Evolutionary conservation across 2,888 invertebrate genomes (phyloP).

Genomic region (Octodonta nipae): DNA sequence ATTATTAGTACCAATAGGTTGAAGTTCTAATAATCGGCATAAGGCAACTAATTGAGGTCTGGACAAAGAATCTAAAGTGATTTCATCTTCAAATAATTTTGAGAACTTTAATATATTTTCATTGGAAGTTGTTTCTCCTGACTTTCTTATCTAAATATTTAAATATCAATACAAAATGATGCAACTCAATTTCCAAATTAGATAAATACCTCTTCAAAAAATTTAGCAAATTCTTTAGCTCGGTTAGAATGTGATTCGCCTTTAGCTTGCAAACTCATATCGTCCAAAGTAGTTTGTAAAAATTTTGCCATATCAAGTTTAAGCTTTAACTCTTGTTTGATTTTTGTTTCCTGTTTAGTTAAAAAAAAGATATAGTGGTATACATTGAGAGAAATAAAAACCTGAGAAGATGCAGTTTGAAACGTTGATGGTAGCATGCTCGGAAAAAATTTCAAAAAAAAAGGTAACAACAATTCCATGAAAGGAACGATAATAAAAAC

Average conservation of each 20-base stretch:
- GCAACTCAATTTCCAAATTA: too few relatives aligned
- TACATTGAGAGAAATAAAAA: too few relatives aligned
- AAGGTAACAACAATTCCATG: constrained; percentile 85
- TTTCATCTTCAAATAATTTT: constrained; percentile 94
- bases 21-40: constrained; percentile 78
- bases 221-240: constrained; percentile 82
- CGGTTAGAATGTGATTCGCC: constrained; percentile 46
- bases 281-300: constrained; percentile 78
- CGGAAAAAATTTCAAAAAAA: constrained; percentile 90
- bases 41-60: constrained; percentile 82
- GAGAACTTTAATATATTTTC: constrained; percentile 94
- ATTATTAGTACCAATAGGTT: constrained; percentile 78
- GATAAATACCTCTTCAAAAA: constrained; percentile 75
- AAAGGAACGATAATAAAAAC: constrained; percentile 95
- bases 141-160: too few relatives aligned
- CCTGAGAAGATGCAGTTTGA: constrained; percentile 53
- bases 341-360: constrained; percentile 71
- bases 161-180: too few relatives aligned
- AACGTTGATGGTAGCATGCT: constrained; percentile 96
- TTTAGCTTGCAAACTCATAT: constrained; percentile 79
- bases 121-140: constrained; percentile 70
- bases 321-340: constrained; percentile 63
- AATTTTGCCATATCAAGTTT: constrained; percentile 98
- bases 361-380: too few relatives aligned
- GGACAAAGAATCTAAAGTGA: constrained; percentile 87